phyloP scores from a whole-genome alignment of 2,113 vertebrate genomes.

The Scomber japonicus region DNA sequence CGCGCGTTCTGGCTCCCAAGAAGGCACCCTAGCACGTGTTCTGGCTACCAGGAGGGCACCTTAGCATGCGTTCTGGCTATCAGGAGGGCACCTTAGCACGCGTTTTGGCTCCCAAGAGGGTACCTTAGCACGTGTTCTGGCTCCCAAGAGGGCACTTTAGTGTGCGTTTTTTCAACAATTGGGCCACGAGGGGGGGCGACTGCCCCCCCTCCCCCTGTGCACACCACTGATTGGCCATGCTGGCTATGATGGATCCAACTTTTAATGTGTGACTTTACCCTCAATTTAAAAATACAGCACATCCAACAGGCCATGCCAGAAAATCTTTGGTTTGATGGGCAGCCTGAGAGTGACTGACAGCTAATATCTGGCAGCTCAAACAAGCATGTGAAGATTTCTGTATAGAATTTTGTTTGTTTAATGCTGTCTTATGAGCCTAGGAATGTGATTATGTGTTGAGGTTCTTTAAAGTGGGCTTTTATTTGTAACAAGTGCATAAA shows the following conservation, averaged over 20 bases:
- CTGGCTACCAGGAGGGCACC: no score
- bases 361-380: constrained; percentile 7
- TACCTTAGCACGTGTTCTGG: no score
- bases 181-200: no score
- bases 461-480: background rate
- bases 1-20: no score
- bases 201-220: no score
- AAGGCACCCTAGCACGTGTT: no score
- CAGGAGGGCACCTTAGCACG: no score
- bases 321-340: constrained; percentile 2
- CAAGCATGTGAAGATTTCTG: background rate
- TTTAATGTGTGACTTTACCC: constrained; percentile 42
- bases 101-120: no score
- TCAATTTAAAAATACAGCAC: constrained; percentile 22
- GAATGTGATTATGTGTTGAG: background rate
- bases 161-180: no score
- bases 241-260: constrained; percentile 4
- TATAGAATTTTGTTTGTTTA: background rate
- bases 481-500: background rate
- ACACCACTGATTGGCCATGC: background rate
- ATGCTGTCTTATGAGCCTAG: background rate
- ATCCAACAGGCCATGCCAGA: constrained; percentile 6
- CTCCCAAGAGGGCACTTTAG: no score
- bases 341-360: constrained; percentile 16
- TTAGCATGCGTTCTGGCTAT: no score